A percentile compares a stretch with the other conserved stretches of the same genome.
Evolutionary conservation across 2,113 vertebrate species (phyloP).

Genomic region (Colossoma macropomum): DNA sequence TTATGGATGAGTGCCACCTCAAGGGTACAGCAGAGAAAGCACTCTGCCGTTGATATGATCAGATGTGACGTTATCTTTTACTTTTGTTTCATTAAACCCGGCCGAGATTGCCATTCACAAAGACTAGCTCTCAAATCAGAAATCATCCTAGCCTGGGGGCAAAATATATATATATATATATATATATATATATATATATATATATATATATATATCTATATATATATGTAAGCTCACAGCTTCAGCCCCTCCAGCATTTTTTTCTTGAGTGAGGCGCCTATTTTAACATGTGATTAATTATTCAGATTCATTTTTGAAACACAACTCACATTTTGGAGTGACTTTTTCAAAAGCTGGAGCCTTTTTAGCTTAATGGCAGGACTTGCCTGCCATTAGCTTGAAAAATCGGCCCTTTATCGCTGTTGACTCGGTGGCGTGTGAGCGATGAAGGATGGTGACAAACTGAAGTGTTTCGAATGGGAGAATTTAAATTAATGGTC

Average conservation of each 20-base stretch:
- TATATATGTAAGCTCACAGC: slow-evolving; percentile 60
- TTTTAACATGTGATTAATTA: slow-evolving; percentile 78
- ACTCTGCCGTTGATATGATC: slow-evolving; percentile 66
- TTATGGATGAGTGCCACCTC: slow-evolving; percentile 77
- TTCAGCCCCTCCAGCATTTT: slow-evolving; percentile 55
- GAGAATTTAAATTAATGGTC: slow-evolving; percentile 98
- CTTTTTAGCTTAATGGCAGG: slow-evolving; percentile 71
- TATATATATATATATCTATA: slow-evolving; percentile 39
- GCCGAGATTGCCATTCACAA: slow-evolving; percentile 77
- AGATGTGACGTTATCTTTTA: slow-evolving; percentile 80
- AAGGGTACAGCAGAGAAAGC: slow-evolving; percentile 71
- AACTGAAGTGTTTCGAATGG: slow-evolving; percentile 93
- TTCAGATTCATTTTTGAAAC: slow-evolving; percentile 78
- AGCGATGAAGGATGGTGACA: slow-evolving; percentile 90
- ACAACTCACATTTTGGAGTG: slow-evolving; percentile 74
- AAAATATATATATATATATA: slow-evolving; percentile 19
- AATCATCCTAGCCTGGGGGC: slow-evolving; percentile 71
- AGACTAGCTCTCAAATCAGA: slow-evolving; percentile 71
- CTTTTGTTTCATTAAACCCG: slow-evolving; percentile 79
- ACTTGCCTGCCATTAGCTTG: slow-evolving; percentile 78
- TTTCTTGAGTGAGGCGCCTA: slow-evolving; percentile 62
- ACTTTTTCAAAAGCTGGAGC: slow-evolving; percentile 73
- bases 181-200: not conserved
- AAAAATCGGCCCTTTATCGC: slow-evolving; percentile 80
- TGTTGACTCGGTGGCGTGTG: slow-evolving; percentile 77